Evolutionary conservation across 2,888 invertebrate species (phyloP).

Genomic region (Osmoderma eremita): DNA sequence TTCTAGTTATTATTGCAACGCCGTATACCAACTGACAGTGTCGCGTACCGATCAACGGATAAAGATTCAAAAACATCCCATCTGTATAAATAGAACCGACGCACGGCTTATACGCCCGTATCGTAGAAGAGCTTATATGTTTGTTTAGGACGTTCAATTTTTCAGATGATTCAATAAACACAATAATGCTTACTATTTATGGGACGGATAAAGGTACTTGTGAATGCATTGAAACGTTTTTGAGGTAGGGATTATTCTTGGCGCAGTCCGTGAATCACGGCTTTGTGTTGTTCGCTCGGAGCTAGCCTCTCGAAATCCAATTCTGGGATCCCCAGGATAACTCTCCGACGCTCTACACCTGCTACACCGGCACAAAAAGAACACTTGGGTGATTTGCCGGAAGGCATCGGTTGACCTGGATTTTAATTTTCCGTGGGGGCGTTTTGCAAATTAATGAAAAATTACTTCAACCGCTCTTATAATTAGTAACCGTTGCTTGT

Average conservation of each 20-base stretch:
- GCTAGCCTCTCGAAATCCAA: conserved; percentile 43
- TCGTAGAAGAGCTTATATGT: conserved; percentile 47
- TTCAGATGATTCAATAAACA: conserved; percentile 58
- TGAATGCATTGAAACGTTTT: conserved; percentile 54
- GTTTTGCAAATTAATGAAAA: conserved; percentile 24
- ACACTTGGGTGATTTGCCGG: conserved; percentile 30
- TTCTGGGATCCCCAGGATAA: conserved; percentile 41
- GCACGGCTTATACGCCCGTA: conserved; percentile 35
- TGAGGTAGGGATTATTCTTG: conserved; percentile 42
- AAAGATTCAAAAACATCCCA: conserved; percentile 45
- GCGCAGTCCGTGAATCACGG: conserved; percentile 41
- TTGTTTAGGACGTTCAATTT: conserved; percentile 59
- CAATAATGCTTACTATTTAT: conserved; percentile 58
- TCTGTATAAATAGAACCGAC: conserved; percentile 44
- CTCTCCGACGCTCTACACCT: conserved; percentile 39
- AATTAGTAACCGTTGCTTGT: no score
- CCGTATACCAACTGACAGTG: conserved; percentile 42
- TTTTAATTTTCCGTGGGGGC: conserved; percentile 25
- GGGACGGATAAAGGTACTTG: conserved; percentile 55
- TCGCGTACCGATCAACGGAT: conserved; percentile 41
- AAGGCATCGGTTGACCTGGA: conserved; percentile 35
- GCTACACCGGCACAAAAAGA: conserved; percentile 34
- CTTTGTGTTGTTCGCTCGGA: conserved; percentile 42
- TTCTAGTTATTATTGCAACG: conserved; percentile 34
- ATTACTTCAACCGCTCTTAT: background rate